These are phyloP conservation scores for Drosophila ananassae DNA, from an alignment of 1,140 invertebrate genomes.

Conservation along the genomic window DNA sequence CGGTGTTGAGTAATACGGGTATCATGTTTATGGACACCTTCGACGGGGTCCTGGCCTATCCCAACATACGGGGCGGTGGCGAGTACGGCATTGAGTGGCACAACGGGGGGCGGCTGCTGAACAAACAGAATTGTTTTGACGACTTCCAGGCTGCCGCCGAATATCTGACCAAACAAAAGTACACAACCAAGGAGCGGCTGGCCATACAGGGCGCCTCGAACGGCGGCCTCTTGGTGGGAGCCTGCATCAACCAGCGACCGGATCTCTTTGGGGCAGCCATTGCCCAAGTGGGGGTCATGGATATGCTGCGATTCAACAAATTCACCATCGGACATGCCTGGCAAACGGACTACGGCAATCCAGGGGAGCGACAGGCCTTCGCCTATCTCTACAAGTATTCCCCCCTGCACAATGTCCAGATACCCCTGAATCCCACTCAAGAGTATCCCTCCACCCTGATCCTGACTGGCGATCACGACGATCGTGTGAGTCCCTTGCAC, in stretches of 20 bases:
- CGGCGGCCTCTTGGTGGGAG: constrained; percentile 97
- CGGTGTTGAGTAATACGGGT: constrained; percentile 87
- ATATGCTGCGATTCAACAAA: constrained; percentile 98
- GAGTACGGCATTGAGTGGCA: constrained; percentile 99
- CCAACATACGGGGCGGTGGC: constrained; percentile 98
- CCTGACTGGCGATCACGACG: constrained; percentile 98
- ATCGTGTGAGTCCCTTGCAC: constrained; percentile 97
- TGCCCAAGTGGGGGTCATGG: constrained; percentile 96
- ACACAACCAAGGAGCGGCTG: constrained; percentile 91
- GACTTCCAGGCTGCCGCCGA: constrained; percentile 97
- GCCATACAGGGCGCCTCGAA: constrained; percentile 98
- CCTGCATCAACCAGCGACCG: constrained; percentile 96
- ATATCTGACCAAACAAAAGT: constrained; percentile 93
- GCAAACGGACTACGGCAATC: constrained; percentile 97
- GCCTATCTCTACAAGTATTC: constrained; percentile 95
- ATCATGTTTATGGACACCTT: constrained; percentile 97
- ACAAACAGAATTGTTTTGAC: constrained; percentile 99
- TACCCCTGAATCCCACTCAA: constrained; percentile 85
- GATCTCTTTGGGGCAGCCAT: constrained; percentile 96
- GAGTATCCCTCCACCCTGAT: constrained; percentile 97
- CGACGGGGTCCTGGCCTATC: constrained; percentile 93
- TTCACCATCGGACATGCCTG: constrained; percentile 99
- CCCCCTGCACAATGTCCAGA: constrained; percentile 95
- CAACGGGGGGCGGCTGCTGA: constrained; percentile 93
- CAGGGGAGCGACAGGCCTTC: constrained; percentile 95